Evolutionary conservation across 2,113 vertebrate species (phyloP), one percentile per base, ranked within the genome.

Genomic region (Labeo rohita): DNA sequence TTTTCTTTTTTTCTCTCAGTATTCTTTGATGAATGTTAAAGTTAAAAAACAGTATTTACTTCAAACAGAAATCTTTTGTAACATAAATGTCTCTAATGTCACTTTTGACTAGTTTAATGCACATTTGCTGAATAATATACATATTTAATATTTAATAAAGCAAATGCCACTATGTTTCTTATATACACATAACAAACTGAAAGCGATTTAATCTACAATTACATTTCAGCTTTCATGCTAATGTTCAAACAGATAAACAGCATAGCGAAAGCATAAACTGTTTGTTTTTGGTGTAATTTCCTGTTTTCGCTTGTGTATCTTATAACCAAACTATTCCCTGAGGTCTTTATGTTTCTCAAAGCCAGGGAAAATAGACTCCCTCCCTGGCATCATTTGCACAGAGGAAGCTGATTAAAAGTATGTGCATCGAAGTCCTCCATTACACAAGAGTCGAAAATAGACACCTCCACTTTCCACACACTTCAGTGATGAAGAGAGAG

Each of bases 381-480:
- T 47, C 34, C 72, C 11, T 49, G 50, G 72, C 61, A 8, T 61
- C 80, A 76, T 49, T 45, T 85, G 65, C 61, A 15, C 45, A 49
- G n/a, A 70, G 61, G 18, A 76, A 82, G 45, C 79, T 66, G 80
- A 86, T 86, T 81, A 86, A 86, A 79, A 73, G 45, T 52, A 50
- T n/a, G 16, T 47, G 54, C 61, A 50, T 80, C 56, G 43, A 84
- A 72, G 76, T 66, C 80, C 75, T 65, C 84, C 65, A 77, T 54
- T 83, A 86, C 66, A 34, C 65, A 63, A 56, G 85, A 73, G 81
- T 80, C 83, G 75, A 80, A 88, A 86, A 88, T 80, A 89, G 82
- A 89, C 47, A 47, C 82, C 28, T 79, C 85, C 52, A 78, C 79
- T 84, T 86, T 81, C 23, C 61, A 36, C 76, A 74, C 82, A 77